Evolutionary conservation across 2,113 vertebrate genomes (phyloP).

Genomic region (Crotalus helleri): DNA sequence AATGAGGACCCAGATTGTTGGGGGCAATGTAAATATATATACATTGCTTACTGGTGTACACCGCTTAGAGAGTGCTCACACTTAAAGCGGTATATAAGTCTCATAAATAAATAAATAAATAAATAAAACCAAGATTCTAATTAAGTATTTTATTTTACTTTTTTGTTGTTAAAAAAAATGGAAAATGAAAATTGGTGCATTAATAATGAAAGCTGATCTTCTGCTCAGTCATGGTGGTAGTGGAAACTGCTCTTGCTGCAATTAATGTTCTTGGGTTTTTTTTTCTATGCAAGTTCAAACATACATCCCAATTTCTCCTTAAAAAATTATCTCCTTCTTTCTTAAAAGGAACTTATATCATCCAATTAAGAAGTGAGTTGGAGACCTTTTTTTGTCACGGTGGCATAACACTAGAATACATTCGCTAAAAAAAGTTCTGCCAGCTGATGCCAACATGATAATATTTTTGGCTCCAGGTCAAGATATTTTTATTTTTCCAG

Average conservation of each 20-base stretch:
- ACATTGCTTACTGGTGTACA: too few relatives aligned
- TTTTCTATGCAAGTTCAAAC: slow-evolving; percentile 4
- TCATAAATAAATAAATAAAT: neutral
- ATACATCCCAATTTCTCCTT: neutral
- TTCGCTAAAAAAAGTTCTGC: neutral
- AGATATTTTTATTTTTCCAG: neutral
- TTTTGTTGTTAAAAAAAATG: slow-evolving; percentile 1
- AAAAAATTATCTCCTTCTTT: neutral
- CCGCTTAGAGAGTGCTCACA: too few relatives aligned
- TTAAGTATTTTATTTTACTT: slow-evolving; percentile 18
- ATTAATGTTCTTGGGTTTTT: neutral
- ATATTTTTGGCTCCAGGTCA: neutral
- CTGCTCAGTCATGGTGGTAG: neutral
- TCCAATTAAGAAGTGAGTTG: neutral
- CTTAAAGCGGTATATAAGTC: too few relatives aligned
- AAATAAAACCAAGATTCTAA: slow-evolving; percentile 39
- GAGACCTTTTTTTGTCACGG: neutral
- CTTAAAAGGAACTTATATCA: neutral
- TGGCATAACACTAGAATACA: neutral
- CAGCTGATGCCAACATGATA: neutral
- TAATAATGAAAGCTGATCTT: slow-evolving; percentile 2
- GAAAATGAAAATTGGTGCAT: slow-evolving; percentile 26
- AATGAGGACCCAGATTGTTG: too few relatives aligned
- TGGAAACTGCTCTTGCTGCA: neutral
- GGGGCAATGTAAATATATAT: too few relatives aligned